These are phyloP conservation scores for Gyrodactylus salaris DNA, from an alignment of 1,140 invertebrate genomes.

Conservation along the genomic window DNA sequence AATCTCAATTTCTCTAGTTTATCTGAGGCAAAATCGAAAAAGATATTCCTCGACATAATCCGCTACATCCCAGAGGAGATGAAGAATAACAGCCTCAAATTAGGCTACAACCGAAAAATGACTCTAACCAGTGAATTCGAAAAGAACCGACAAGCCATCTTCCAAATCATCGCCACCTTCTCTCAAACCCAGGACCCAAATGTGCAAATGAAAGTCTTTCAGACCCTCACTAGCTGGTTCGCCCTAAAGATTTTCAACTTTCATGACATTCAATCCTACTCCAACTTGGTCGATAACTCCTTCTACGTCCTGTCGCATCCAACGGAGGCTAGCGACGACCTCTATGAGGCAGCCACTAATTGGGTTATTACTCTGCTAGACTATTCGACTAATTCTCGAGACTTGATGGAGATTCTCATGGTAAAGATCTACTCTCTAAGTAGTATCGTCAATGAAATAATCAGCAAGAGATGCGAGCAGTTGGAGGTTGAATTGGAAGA, in stretches of 20 bases:
- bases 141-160: neutral
- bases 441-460: too few species aligned
- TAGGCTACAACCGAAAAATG: neutral
- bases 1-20: too few species aligned
- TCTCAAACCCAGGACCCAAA: neutral
- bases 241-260: neutral
- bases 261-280: neutral
- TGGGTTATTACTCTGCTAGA: neutral
- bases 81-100: neutral
- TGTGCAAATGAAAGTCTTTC: neutral
- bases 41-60: neutral
- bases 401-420: too few species aligned
- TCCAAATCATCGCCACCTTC: neutral
- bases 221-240: neutral
- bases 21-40: neutral
- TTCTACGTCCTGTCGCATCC: neutral
- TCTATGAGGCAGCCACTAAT: neutral
- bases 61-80: neutral
- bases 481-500: too few species aligned
- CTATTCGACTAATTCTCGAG: too few species aligned
- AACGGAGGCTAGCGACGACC: neutral
- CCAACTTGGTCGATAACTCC: neutral
- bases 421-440: too few species aligned
- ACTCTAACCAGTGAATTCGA: neutral
- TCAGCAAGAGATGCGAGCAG: too few species aligned